Conservation (phyloP, 2,888 invertebrate genomes). For the Ennomos erosarius region DNA sequence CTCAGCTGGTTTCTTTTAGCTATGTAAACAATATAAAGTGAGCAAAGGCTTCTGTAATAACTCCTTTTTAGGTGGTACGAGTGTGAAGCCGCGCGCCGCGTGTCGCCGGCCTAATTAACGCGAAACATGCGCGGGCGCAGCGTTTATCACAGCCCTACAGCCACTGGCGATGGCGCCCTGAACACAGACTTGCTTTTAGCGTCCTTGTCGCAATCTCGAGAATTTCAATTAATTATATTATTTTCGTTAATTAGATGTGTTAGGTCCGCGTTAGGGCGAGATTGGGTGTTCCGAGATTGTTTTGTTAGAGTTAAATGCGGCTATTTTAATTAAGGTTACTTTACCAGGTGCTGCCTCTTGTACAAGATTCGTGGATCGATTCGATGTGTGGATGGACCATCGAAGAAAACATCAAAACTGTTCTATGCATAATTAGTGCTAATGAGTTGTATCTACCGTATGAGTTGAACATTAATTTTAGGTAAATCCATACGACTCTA, state of each 20-base stretch:
- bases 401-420: no score
- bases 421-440: no score
- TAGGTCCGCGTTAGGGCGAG: slow-evolving; percentile 20
- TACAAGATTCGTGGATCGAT: no score
- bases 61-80: slow-evolving; percentile 74
- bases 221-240: slow-evolving; percentile 75
- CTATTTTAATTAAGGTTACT: slow-evolving; percentile 34
- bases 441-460: no score
- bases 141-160: slow-evolving; percentile 66
- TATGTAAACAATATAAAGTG: slow-evolving; percentile 54
- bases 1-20: slow-evolving; percentile 42
- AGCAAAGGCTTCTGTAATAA: slow-evolving; percentile 53
- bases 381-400: no score
- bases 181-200: slow-evolving; percentile 81
- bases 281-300: slow-evolving; percentile 35
- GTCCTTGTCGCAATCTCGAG: slow-evolving; percentile 75
- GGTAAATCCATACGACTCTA: no score
- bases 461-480: no score
- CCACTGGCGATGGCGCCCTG: slow-evolving; percentile 55
- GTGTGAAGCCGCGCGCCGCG: slow-evolving; percentile 66
- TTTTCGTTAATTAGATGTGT: slow-evolving; percentile 62
- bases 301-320: slow-evolving; percentile 29
- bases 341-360: slow-evolving; percentile 18
- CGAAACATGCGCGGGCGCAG: slow-evolving; percentile 77
- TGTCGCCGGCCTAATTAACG: slow-evolving; percentile 78